Evolutionary conservation across 2,888 invertebrate species (phyloP).

Genomic region (Chironomus tentans): DNA sequence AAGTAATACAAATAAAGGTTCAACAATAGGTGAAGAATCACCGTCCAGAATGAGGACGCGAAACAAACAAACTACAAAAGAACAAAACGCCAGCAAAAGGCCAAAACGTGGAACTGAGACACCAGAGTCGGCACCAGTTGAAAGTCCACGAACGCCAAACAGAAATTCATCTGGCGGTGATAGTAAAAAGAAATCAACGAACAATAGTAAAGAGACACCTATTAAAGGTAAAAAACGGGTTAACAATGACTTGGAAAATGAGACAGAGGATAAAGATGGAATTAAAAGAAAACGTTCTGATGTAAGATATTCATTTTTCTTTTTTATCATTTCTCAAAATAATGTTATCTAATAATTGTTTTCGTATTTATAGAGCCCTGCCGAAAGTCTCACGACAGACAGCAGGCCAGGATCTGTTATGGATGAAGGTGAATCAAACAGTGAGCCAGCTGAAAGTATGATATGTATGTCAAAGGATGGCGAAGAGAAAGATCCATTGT

Average conservation of each 20-base stretch:
- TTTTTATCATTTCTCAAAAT: not conserved
- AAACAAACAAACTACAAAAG: slow-evolving; percentile 54
- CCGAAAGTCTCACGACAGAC: slow-evolving; percentile 75
- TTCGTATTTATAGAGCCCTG: slow-evolving; percentile 54
- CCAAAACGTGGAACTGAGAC: slow-evolving; percentile 55
- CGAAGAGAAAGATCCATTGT: slow-evolving; percentile 36
- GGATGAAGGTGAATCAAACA: slow-evolving; percentile 54
- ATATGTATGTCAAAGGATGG: slow-evolving; percentile 24
- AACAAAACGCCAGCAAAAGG: slow-evolving; percentile 40
- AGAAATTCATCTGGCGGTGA: slow-evolving; percentile 35
- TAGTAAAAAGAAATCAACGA: slow-evolving; percentile 38
- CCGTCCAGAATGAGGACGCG: slow-evolving; percentile 85
- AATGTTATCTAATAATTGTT: not conserved
- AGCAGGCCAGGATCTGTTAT: slow-evolving; percentile 64
- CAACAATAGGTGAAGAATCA: slow-evolving; percentile 52
- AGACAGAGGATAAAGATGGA: slow-evolving; percentile 43
- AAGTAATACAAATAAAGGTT: slow-evolving; percentile 58
- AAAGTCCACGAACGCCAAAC: slow-evolving; percentile 44
- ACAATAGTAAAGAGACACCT: slow-evolving; percentile 47
- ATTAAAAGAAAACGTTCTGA: slow-evolving; percentile 47
- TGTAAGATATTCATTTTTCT: slow-evolving; percentile 30
- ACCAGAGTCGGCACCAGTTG: slow-evolving; percentile 40
- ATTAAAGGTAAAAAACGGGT: slow-evolving; percentile 45
- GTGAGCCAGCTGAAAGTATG: slow-evolving; percentile 37
- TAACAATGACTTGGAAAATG: slow-evolving; percentile 42